Evolutionary conservation across 2,888 invertebrate genomes (phyloP), one percentile per base, ranked within the genome.

Genomic region (Brachynemurus nebulosus): DNA sequence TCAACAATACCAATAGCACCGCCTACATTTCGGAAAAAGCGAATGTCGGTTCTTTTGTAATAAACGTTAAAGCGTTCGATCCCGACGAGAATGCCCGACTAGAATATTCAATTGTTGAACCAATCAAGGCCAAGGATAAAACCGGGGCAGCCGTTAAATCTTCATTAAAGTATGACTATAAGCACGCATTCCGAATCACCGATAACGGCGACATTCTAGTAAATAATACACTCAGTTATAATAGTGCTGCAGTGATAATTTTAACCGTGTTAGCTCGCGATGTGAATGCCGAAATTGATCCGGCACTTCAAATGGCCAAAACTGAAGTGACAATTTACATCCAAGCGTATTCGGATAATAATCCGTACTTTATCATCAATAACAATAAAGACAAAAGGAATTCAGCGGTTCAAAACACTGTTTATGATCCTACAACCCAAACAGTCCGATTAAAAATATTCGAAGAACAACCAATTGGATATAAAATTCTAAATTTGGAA

Each of bases 381-480:
- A 14, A n/a, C n/a, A 19, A 19, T 36, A 19, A 36, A 17, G 16
- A 16, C n/a, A 16, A 36, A 16, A 21, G 14, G 17, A 18, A 39
- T n/a, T 14, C 11, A 6, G 14, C 39, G 9, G 21, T 23, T 14
- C 11, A 25, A 20, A 33, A 42, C 17, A 19, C 20, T n/a, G 34
- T n/a, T 8, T 44, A 30, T 8, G 44, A 44, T 4, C 14, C 25
- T 2, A 12, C 18, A 12, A 37, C 19, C 12, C 37, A 44, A 18
- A 44, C 37, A 16, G 33, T 20, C 4, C 25, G 27, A n/a, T 19
- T 75, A 74, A 20, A 72, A 77, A 69, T 86, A 6, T 79, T 79
- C 45, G 86, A 88, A 61, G 86, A 86, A 58, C 77, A 81, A 56
- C 80, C 82, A 0, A 70, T 84, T 14, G 84, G 81, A 1, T 79